Evolutionary conservation across 2,797 vertebrate genomes (phyloP), one percentile per base, ranked within the genome.

Genomic region (Lophura swinhoii): DNA sequence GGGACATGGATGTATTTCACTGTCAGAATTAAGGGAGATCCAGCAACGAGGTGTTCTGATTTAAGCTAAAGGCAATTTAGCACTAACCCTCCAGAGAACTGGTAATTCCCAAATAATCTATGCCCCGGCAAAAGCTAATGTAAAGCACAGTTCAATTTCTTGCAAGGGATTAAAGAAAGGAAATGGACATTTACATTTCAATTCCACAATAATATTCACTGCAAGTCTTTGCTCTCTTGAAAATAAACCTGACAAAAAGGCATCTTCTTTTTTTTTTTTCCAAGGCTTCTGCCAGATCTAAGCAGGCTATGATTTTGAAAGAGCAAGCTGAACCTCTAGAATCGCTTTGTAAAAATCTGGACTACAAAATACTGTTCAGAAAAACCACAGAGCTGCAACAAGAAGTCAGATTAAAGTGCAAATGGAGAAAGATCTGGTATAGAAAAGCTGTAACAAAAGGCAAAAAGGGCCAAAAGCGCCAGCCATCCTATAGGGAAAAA

Each of bases 121-220:
- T 28, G 85, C 28, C 33, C 44, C 82, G 41, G 53, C 31, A 92
- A 90, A 93, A 90, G 26, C 56, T 79, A 80, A 89, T 1, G 0
- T 72, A 91, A 90, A 90, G 88, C 91, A 86, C 63, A 85, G 73
- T 39, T 93, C 79, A 64, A 74, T 90, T 86, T 91, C 87, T 91
- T 94, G 48, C 58, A 82, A 84, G 37, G 83, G 53, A 91, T 90
- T 94, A 88, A 35, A 88, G 77, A 82, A 73, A 77, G 60, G 39
- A 86, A 88, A 90, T 9, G 33, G 85, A 86, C 87, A 84, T 91
- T 88, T 92, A 84, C 81, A 94, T 95, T 94, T 91, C 88, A 90
- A 77, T 89, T 59, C 43, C 55, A 83, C 68, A 86, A 62, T 53
- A 92, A 80, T 74, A 79, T 76, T 72, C 86, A 77, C 51, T 63